A percentile compares a stretch with the other conserved stretches of the same genome.
phyloP scores from a whole-genome alignment of 30 jellyfish, hydroid and myxozoan genomes.

The Turritopsis rubra region DNA sequence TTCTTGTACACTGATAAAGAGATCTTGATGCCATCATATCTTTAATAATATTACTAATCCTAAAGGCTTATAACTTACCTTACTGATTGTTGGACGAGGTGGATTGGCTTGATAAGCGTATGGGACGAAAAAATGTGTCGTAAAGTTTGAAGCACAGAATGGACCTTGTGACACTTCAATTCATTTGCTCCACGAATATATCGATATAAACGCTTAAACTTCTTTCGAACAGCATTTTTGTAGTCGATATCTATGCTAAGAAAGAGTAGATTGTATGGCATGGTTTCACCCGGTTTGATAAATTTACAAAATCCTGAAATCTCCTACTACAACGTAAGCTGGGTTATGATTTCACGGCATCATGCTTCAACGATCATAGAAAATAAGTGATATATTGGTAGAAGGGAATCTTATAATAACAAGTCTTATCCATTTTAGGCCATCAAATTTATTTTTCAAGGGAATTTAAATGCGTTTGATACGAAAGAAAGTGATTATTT shows the following conservation, averaged over 20 bases:
- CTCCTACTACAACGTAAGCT: too few relatives aligned
- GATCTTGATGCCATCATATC: too few relatives aligned
- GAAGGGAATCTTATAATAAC: too few relatives aligned
- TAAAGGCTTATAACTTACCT: too few relatives aligned
- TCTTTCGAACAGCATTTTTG: not conserved
- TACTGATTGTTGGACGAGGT: not conserved
- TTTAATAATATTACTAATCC: too few relatives aligned
- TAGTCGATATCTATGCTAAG: not conserved
- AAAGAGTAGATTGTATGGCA: not conserved
- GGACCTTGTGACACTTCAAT: conserved; percentile 22
- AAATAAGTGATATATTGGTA: too few relatives aligned
- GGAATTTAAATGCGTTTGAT: not conserved
- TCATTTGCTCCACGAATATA: conserved; percentile 20
- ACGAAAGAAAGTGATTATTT: not conserved
- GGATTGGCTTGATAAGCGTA: conserved; percentile 5
- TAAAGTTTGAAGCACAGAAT: conserved; percentile 19
- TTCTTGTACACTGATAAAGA: too few relatives aligned
- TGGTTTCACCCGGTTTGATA: not conserved
- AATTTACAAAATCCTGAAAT: not conserved
- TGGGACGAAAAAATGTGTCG: conserved; percentile 19
- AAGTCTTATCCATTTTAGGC: too few relatives aligned
- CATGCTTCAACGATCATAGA: too few relatives aligned
- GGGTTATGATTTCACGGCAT: too few relatives aligned
- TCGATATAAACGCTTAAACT: not conserved
- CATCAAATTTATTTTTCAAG: too few relatives aligned